Base-by-base conservation (phyloP, 2,797 vertebrate genomes). In the Pantherophis alleghaniensis region DNA sequence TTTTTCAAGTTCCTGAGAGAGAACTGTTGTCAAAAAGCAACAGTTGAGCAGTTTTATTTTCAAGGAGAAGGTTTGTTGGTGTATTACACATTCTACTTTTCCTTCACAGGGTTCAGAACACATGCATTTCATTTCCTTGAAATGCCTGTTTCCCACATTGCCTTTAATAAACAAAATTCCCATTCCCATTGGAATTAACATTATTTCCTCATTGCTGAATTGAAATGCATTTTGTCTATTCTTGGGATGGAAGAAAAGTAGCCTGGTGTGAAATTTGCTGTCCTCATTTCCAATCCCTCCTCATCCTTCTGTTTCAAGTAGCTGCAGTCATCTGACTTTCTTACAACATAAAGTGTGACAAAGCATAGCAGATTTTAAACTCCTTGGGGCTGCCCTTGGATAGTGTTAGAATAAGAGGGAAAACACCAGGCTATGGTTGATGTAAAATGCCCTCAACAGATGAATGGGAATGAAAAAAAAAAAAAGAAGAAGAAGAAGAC, bases 331-430 rank as follows among this genome's bases (percentile, higher is more conserved):
- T 9, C 74, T 24, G 74, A 47, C 10, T 47, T 47, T 24, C 37
- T 47, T 83, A 47, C 42, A 83, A 83, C 42, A 83, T 83, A 47
- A 83, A 47, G 20, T 83, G 74, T 83, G 74, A 47, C 74, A 42
- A 47, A 83, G 74, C 74, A 83, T 47, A 83, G 74, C 74, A 24
- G 37, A 47, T 83, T 47, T 83, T 83, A 83, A 47, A 83, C 37
- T 83, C 37, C 74, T 83, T 47, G 74, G 42, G 42, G 74, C 37
- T 83, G 37, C 42, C 74, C 37, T 83, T 83, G 74, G 20, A 83
- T 83, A 47, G 37, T 47, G 74, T 83, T 47, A 60, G 63, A 89
- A 90, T 92, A 87, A 94, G 95, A 94, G 93, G 74, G 74, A 24
- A 83, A 83, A 47, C 37, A 83, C 37, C 22, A 83, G 42, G 42